A percentile compares a stretch with the other conserved stretches of the same genome.
These are phyloP conservation scores for Nyctereutes procyonoides DNA, from an alignment of 2,113 vertebrate genomes.

Conservation along the genomic window DNA sequence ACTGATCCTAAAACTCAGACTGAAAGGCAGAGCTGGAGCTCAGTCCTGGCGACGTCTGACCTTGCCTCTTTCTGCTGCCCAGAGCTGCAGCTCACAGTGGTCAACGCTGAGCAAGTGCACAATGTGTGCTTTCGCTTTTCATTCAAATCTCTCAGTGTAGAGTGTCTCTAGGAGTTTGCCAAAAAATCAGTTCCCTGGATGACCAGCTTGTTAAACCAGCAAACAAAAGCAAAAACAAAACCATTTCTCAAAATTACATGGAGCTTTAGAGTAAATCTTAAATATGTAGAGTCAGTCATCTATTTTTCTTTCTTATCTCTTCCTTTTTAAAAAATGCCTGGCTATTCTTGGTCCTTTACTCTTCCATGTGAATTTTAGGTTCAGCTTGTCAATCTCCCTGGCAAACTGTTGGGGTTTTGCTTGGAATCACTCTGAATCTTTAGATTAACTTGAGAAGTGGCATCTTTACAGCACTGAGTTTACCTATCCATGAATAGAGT, in stretches of 20 bases:
- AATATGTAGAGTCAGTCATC: neutral
- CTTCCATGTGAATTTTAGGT: neutral
- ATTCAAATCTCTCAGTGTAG: neutral
- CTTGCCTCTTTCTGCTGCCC: fast-evolving
- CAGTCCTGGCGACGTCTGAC: neutral
- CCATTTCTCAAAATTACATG: neutral
- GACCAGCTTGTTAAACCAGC: neutral
- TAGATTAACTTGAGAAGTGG: neutral
- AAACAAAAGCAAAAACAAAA: neutral
- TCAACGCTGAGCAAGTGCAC: neutral
- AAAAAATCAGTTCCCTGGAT: constrained; percentile 5
- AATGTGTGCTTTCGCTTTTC: neutral
- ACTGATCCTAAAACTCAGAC: neutral
- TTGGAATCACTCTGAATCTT: neutral
- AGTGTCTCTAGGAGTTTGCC: neutral
- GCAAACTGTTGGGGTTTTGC: neutral
- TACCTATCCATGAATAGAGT: neutral
- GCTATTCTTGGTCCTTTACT: neutral
- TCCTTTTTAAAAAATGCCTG: neutral
- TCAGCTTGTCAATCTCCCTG: neutral
- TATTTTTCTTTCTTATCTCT: neutral
- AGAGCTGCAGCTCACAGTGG: fast-evolving
- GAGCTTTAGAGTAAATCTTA: neutral
- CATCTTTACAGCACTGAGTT: neutral
- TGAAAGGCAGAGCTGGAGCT: neutral